Conservation (phyloP, 2,797 vertebrate species). For the Potorous gilbertii region DNA sequence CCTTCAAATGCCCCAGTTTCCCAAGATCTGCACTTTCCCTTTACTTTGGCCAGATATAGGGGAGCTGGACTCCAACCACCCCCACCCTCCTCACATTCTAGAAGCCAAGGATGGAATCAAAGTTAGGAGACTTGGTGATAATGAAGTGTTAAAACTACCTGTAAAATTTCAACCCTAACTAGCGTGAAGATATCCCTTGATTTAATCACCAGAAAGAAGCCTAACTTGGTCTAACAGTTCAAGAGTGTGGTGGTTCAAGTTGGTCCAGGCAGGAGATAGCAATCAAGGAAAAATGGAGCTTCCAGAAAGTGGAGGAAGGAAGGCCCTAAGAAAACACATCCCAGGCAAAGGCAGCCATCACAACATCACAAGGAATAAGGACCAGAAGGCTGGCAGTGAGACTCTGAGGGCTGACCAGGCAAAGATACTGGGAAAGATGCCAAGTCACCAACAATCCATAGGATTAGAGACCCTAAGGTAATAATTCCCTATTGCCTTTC, state of each 20-base stretch:
- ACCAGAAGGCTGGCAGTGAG: background rate
- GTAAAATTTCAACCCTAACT: background rate
- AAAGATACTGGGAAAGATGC: background rate
- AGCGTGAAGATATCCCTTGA: background rate
- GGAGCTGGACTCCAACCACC: too few relatives aligned
- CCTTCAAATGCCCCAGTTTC: background rate
- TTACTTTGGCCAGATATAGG: background rate
- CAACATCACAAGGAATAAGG: background rate
- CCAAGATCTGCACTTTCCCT: background rate
- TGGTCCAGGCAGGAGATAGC: background rate
- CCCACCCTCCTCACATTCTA: too few relatives aligned
- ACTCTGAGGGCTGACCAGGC: background rate
- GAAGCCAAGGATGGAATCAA: background rate
- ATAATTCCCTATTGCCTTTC: background rate
- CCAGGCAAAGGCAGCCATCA: background rate
- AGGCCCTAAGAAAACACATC: background rate
- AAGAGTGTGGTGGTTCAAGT: background rate
- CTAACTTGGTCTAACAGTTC: background rate
- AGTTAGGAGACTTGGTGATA: background rate
- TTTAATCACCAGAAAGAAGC: background rate
- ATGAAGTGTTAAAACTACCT: background rate
- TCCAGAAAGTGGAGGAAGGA: background rate
- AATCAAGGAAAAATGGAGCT: background rate
- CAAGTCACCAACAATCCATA: background rate
- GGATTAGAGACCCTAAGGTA: background rate